Evolutionary conservation across 2,888 invertebrate species (phyloP), one percentile per base, ranked within the genome.

Genomic region (Agrypnus murinus): DNA sequence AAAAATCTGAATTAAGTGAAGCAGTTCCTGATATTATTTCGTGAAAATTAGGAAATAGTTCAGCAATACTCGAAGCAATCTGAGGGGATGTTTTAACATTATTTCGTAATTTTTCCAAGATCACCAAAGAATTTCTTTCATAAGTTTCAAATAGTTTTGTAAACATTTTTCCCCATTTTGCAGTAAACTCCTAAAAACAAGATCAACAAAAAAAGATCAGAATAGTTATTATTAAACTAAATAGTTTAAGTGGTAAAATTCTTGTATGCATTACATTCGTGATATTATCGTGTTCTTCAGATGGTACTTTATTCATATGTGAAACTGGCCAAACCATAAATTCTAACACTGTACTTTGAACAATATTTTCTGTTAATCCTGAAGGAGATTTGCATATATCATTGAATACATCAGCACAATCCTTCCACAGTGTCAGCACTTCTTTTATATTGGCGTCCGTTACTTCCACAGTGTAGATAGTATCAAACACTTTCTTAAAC

Each of bases 311-410:
- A 32, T 17, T 6, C 4, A 36, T 17, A 36, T 36, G 15, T n/a
- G 19, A 15, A n/a, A 55, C 12, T 17, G 64, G 64, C 64, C 64
- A 65, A 7, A 40, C n/a, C 64, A 65, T 55, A 43, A 65, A 65
- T 4, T 40, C 43, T 0, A 65, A 12, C 9, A n/a, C 55, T 8
- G n/a, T 15, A 43, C 7, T 14, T 14, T 15, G 32, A 31, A 53
- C 31, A 32, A 46, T 8, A 7, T 46, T 15, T 17, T 34, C 9
- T 2, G 34, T 48, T 15, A 15, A 9, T 12, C 2, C 31, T 14
- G 15, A 32, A 38, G 15, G 15, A 32, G 4, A 14, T 8, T 53
- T 10, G 15, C 46, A 57, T 14, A 65, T 10, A 38, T 46, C 1
- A 36, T n/a, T 10, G 10, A 65, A 10, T 0, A 57, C 17, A n/a